Conservation (phyloP, 2,113 vertebrate genomes). For the Passerina amoena region DNA sequence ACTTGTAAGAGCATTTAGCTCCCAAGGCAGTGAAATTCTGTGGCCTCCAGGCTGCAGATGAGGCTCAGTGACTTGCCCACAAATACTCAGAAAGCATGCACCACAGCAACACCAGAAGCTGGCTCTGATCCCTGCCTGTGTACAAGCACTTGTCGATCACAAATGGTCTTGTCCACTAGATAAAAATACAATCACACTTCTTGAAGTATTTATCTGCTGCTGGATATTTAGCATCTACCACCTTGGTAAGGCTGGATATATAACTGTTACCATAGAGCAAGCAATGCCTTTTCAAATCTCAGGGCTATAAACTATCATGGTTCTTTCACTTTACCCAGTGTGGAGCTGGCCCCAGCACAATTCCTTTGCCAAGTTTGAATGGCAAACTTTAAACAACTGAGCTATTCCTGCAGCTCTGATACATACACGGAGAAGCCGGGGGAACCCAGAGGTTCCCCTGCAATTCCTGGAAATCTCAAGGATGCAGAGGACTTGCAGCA, state of each 20-base stretch:
- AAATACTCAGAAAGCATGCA: neutral
- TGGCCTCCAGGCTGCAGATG: neutral
- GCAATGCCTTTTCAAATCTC: neutral
- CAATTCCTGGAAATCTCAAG: neutral
- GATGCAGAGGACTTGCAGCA: neutral
- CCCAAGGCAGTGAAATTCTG: neutral
- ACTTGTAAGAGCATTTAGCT: neutral
- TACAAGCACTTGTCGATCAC: neutral
- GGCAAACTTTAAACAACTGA: neutral
- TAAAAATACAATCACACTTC: neutral
- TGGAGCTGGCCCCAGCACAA: neutral
- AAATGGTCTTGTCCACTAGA: neutral
- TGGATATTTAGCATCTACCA: neutral
- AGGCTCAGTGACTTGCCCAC: neutral
- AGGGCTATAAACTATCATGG: neutral
- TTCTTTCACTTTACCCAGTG: neutral
- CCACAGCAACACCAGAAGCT: neutral
- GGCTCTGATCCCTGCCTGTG: neutral
- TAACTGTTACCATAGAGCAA: neutral
- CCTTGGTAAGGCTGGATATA: neutral
- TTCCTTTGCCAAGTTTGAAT: neutral
- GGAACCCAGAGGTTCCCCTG: neutral
- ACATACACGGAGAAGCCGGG: neutral
- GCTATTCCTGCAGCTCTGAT: neutral
- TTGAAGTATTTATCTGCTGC: neutral